Conservation (phyloP, 1,140 invertebrate species). For the Neoseiulus cucumeris region DNA sequence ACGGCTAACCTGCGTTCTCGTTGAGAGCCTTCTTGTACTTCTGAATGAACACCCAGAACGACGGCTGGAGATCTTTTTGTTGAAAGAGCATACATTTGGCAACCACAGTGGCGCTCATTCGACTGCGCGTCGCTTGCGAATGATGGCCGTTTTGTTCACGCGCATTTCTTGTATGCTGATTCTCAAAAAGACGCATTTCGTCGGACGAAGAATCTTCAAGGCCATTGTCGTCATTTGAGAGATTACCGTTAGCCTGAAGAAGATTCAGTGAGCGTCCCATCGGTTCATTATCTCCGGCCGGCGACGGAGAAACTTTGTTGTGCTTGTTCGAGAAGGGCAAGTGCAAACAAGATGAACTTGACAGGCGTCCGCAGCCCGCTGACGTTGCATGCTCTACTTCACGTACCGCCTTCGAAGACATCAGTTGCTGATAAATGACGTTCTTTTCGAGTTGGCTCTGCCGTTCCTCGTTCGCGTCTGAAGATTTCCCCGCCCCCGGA, state of each 20-base stretch:
- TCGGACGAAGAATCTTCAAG: neutral
- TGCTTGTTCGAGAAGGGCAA: neutral
- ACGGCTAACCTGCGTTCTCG: neutral
- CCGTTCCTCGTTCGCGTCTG: neutral
- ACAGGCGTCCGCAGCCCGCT: neutral
- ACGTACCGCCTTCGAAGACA: conserved; percentile 1
- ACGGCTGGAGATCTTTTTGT: neutral
- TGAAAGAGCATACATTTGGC: conserved; percentile 9
- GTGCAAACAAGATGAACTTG: neutral
- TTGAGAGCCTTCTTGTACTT: conserved; percentile 7
- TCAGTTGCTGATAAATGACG: conserved; percentile 1
- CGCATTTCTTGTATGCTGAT: neutral
- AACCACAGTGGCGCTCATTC: neutral
- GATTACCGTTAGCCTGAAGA: conserved; percentile 5
- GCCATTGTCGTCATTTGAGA: neutral
- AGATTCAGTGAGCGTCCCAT: conserved; percentile 3
- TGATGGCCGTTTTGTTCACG: neutral
- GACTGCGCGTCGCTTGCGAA: neutral
- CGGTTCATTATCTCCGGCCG: neutral
- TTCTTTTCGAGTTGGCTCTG: conserved; percentile 4
- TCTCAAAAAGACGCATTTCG: neutral
- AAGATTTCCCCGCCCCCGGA: no score
- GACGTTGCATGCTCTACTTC: neutral
- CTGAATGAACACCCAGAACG: neutral
- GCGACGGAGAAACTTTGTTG: conserved; percentile 3